Conservation (phyloP, 1,140 invertebrate species). For the Nebria ingens region DNA sequence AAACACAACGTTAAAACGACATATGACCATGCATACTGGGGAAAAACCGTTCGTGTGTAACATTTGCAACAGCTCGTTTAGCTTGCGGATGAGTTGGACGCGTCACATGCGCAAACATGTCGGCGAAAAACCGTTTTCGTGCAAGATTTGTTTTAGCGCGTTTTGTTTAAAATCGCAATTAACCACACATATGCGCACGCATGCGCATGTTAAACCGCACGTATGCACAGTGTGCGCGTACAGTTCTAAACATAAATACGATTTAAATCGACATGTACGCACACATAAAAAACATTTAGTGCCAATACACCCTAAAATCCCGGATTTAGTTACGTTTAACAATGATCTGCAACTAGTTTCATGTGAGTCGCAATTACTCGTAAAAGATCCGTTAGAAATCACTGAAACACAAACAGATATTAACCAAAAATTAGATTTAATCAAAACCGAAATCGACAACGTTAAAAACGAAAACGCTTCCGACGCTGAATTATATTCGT, state of each 20-base stretch:
- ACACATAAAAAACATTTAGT: no score
- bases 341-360: no score
- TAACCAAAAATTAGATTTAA: no score
- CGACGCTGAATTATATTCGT: no score
- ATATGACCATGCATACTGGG: conserved; percentile 36
- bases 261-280: no score
- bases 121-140: conserved; percentile 45
- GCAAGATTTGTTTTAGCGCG: conserved; percentile 34
- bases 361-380: no score
- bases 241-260: neutral
- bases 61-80: conserved; percentile 46
- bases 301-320: no score
- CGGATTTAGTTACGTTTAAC: no score
- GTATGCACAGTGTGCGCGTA: neutral
- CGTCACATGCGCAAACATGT: conserved; percentile 38
- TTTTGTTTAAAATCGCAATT: conserved; percentile 17
- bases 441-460: no score
- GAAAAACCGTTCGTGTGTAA: conserved; percentile 37
- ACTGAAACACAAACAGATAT: no score
- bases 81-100: conserved; percentile 29
- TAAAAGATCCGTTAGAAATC: no score
- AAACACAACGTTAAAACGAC: conserved; percentile 37
- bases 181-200: neutral
- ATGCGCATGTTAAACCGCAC: neutral
- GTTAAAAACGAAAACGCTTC: no score